Conservation (phyloP, 2,888 invertebrate species). For the Stramonita haemastoma region DNA sequence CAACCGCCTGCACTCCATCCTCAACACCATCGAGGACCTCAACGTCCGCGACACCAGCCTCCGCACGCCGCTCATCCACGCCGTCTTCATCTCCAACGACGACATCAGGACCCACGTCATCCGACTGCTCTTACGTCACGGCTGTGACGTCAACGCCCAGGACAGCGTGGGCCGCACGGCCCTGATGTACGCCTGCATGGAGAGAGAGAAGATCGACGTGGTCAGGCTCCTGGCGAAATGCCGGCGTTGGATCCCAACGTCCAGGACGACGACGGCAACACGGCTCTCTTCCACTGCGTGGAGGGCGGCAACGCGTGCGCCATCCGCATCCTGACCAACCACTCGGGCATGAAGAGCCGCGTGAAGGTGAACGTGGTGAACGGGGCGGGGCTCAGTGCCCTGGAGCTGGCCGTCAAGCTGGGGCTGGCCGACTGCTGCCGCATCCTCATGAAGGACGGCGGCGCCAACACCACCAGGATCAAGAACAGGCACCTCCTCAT, state of each 20-base stretch:
- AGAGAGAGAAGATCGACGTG: slow-evolving; percentile 59
- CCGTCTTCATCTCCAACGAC: slow-evolving; percentile 60
- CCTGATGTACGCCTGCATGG: slow-evolving; percentile 67
- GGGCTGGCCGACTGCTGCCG: slow-evolving; percentile 63
- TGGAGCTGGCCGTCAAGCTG: slow-evolving; percentile 62
- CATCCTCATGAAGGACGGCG: slow-evolving; percentile 60
- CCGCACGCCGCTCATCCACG: slow-evolving; percentile 63
- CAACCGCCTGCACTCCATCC: slow-evolving; percentile 47
- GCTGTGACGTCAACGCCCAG: slow-evolving; percentile 63
- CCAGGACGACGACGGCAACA: slow-evolving; percentile 59
- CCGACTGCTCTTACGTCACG: slow-evolving; percentile 60
- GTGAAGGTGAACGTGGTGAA: slow-evolving; percentile 58
- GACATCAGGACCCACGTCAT: slow-evolving; percentile 64
- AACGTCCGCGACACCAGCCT: slow-evolving; percentile 53
- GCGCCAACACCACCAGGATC: slow-evolving; percentile 52
- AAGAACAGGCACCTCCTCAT: slow-evolving; percentile 42
- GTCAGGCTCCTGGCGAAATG: slow-evolving; percentile 58
- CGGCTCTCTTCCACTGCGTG: slow-evolving; percentile 64
- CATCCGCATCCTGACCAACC: slow-evolving; percentile 58
- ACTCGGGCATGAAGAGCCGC: slow-evolving; percentile 53
- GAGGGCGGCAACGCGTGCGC: slow-evolving; percentile 58
- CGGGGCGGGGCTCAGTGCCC: slow-evolving; percentile 56
- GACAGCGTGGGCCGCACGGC: slow-evolving; percentile 63
- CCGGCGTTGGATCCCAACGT: slow-evolving; percentile 62
- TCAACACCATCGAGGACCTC: slow-evolving; percentile 45